Base-by-base conservation (phyloP, 2,888 invertebrate genomes). In the Gymnocheta viridis region DNA sequence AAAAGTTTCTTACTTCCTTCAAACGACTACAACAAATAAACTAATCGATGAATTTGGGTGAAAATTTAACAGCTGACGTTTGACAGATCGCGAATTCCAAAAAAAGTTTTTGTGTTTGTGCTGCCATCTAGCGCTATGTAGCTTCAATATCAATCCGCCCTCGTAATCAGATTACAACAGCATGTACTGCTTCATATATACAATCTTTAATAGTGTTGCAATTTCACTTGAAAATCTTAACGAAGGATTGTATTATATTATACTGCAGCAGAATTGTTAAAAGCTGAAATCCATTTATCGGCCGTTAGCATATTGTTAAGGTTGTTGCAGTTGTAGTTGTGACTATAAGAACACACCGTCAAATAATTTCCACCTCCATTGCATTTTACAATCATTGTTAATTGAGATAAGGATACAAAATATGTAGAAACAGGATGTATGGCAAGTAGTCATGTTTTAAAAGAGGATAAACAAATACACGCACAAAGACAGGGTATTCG, bases 341-440 rank as follows among this genome's bases (percentile, higher is more conserved):
- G 38, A 67, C 14, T 56, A 2, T 41, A 78, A 47, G 14, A 69
- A 51, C 29, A 64, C 51, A 60, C 51, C 41, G 14, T 14, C 35
- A 62, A 73, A 67, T 41, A 44, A 54, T 56, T 54, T 2, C 58
- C 74, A 29, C 41, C 73, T 51, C n/a, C n/a, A 44, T 73, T 69
- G 69, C 60, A 78, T 73, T 81, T 69, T 73, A 58, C 81, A 62
- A 73, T 47, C 22, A 51, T 41, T 84, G 64, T 81, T 84, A 84
- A 84, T 84, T 84, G 77, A 29, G 77, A 81, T 74, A 84, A 84
- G 73, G 67, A 77, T 72, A 64, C 64, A 62, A 81, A 78, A 73
- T 84, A 78, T 64, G 67, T 17, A 54, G 41, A 77, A 49, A 69
- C 62, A 62, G 74, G 54, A 67, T 47, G 51, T 69, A 24, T 69